phyloP scores from a whole-genome alignment of 2,797 vertebrate species.

The Lacerta viridis region DNA sequence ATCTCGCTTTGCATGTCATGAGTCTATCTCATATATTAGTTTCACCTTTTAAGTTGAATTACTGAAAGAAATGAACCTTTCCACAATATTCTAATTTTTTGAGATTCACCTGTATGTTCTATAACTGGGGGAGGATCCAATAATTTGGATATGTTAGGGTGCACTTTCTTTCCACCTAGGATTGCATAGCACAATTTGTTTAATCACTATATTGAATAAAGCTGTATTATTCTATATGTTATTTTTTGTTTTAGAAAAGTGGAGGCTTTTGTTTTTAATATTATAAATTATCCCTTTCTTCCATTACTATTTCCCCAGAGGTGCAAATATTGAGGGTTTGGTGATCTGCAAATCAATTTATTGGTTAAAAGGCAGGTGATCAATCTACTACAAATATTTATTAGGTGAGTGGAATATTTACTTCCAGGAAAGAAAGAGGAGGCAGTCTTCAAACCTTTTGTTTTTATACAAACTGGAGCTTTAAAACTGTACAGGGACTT shows the following conservation, averaged over 20 bases:
- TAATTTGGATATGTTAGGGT: neutral
- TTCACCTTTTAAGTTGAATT: no score
- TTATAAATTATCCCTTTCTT: constrained; percentile 24
- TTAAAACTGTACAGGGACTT: constrained; percentile 14
- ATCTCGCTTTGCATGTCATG: no score
- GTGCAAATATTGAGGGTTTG: neutral
- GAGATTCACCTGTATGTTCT: no score
- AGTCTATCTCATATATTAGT: no score
- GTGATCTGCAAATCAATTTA: neutral
- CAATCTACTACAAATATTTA: constrained; percentile 10
- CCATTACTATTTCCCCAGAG: constrained; percentile 6
- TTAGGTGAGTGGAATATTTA: neutral
- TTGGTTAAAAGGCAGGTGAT: constrained; percentile 3
- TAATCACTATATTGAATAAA: neutral
- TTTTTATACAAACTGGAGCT: constrained; percentile 13
- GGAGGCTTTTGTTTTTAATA: neutral
- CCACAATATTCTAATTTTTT: no score
- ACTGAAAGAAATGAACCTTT: no score
- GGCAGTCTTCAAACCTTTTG: constrained; percentile 14
- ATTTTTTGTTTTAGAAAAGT: neutral
- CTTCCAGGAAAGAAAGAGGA: neutral
- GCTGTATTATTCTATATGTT: neutral
- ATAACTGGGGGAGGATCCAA: neutral
- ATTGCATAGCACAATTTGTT: neutral
- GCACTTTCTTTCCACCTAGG: neutral